A percentile compares a stretch with the other conserved stretches of the same genome.
Conservation (phyloP, 2,888 invertebrate species). For the Ophion slaviceki region DNA sequence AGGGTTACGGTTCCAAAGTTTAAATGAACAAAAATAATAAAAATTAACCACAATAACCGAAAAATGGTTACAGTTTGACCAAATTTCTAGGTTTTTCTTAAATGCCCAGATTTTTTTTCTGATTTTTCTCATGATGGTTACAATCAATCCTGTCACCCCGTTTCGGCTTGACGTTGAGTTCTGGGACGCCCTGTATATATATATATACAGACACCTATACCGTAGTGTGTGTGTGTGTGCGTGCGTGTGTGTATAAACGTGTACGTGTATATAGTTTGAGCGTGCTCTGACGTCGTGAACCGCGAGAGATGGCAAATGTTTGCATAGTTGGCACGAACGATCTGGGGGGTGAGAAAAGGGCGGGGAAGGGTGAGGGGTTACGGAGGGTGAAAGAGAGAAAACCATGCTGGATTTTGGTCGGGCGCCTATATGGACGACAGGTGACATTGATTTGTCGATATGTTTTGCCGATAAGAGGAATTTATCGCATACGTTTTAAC, state of each 20-base stretch:
- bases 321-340: constrained; percentile 51
- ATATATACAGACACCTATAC: too few species aligned
- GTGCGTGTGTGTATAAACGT: neutral
- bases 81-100: too few species aligned
- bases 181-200: too few species aligned
- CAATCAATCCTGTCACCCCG: too few species aligned
- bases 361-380: constrained; percentile 2
- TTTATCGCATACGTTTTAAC: constrained; percentile 76
- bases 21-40: too few species aligned
- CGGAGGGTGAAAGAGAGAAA: constrained; percentile 28
- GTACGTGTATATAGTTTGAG: constrained; percentile 28
- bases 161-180: too few species aligned
- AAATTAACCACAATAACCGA: too few species aligned
- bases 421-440: constrained; percentile 70
- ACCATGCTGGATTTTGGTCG: constrained; percentile 67
- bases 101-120: too few species aligned
- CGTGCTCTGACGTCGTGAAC: constrained; percentile 51
- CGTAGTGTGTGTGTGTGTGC: neutral
- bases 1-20: too few species aligned
- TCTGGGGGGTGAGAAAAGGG: neutral
- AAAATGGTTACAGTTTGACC: too few species aligned
- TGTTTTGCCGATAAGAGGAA: constrained; percentile 76
- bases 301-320: constrained; percentile 64
- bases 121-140: too few species aligned
- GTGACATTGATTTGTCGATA: constrained; percentile 76